Evolutionary conservation across 1,140 invertebrate species (phyloP).

Genomic region (Drosophila punjabiensis): DNA sequence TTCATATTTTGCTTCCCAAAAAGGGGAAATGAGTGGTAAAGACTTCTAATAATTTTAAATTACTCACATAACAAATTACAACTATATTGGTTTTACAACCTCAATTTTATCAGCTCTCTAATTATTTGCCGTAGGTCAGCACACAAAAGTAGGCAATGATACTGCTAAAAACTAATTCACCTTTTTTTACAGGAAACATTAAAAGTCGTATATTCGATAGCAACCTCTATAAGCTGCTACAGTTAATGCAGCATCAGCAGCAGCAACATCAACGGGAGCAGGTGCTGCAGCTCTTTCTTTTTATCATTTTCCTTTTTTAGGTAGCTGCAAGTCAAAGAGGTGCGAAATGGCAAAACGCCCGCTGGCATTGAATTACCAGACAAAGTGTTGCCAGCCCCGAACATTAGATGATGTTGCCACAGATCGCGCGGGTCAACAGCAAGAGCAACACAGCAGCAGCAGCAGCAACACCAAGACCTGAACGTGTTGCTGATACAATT

Average conservation of each 20-base stretch:
- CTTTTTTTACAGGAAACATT: neutral
- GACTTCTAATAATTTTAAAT: too few species aligned
- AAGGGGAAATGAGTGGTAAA: too few species aligned
- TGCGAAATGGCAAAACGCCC: conserved; percentile 80
- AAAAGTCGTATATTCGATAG: neutral
- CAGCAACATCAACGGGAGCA: conserved; percentile 43
- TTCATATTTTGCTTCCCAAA: neutral
- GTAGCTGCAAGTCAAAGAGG: conserved; percentile 78
- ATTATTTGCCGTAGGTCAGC: neutral
- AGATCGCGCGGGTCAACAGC: conserved; percentile 63
- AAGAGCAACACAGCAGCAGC: neutral
- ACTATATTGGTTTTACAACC: too few species aligned
- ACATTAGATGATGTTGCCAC: conserved; percentile 78
- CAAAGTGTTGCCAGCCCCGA: conserved; percentile 75
- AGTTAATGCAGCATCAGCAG: conserved; percentile 38
- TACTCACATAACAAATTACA: too few species aligned
- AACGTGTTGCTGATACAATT: conserved; percentile 84
- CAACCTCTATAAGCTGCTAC: conserved; percentile 21
- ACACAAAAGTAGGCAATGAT: neutral
- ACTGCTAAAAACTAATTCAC: neutral
- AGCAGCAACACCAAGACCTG: conserved; percentile 30
- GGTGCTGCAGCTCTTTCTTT: conserved; percentile 39
- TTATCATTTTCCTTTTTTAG: conserved; percentile 41
- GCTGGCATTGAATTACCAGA: conserved; percentile 82
- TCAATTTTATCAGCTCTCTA: too few species aligned